These are phyloP conservation scores for Grus americana DNA, from an alignment of 2,113 vertebrate species.

Conservation along the genomic window DNA sequence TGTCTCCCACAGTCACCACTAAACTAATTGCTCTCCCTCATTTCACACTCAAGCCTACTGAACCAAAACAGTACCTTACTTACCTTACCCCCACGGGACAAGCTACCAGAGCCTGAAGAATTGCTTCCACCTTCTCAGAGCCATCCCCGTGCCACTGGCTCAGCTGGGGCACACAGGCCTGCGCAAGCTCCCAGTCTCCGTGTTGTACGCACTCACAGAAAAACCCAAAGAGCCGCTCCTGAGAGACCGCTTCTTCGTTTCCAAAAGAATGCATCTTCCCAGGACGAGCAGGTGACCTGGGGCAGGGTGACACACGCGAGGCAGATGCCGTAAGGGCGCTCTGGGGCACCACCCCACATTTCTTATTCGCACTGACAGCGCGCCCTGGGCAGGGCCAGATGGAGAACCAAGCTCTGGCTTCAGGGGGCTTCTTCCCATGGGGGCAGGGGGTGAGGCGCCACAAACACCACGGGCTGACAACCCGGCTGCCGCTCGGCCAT, in stretches of 20 bases:
- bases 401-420: not conserved
- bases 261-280: slow-evolving; percentile 84
- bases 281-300: not conserved
- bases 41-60: not conserved
- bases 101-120: slow-evolving; percentile 82
- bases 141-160: slow-evolving; percentile 67
- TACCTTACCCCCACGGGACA: slow-evolving; percentile 82
- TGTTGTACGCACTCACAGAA: slow-evolving; percentile 84
- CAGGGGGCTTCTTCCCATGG: not conserved
- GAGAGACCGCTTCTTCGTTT: slow-evolving; percentile 81
- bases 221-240: slow-evolving; percentile 83
- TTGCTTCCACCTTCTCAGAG: slow-evolving; percentile 72
- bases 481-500: not conserved
- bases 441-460: too few species aligned
- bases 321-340: not conserved
- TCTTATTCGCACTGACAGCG: not conserved
- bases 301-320: not conserved
- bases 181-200: slow-evolving; percentile 90
- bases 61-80: not conserved
- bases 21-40: not conserved
- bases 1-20: not conserved
- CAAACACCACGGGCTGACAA: not conserved
- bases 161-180: slow-evolving; percentile 88
- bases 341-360: not conserved
- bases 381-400: not conserved